phyloP scores from a whole-genome alignment of 2,888 invertebrate genomes.

The Lithophane ornitopus region DNA sequence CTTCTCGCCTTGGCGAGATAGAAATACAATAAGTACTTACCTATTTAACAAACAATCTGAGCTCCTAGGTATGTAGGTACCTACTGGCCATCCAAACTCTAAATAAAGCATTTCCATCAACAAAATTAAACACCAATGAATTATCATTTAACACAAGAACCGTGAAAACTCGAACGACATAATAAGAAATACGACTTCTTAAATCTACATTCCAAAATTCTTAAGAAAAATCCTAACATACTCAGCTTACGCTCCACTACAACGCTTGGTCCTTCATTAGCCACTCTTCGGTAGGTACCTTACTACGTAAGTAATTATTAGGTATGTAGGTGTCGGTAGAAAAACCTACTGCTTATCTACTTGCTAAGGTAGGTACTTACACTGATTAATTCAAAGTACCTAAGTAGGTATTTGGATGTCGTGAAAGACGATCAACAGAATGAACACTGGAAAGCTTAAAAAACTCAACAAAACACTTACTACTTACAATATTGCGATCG shows the following conservation, averaged over 20 bases:
- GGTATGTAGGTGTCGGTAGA: neutral
- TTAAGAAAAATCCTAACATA: conserved; percentile 44
- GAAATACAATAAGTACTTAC: neutral
- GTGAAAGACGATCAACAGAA: neutral
- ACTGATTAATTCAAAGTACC: too few relatives aligned
- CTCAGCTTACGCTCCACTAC: conserved; percentile 36
- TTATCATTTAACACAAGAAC: conserved; percentile 50
- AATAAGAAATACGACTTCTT: conserved; percentile 62
- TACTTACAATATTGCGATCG: neutral
- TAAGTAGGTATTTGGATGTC: too few relatives aligned
- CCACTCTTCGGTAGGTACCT: neutral
- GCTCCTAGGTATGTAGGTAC: neutral
- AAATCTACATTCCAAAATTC: conserved; percentile 66
- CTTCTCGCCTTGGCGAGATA: neutral
- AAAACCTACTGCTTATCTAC: too few relatives aligned
- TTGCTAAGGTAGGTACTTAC: neutral
- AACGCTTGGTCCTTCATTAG: neutral
- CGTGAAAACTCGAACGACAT: conserved; percentile 55
- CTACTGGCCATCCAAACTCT: neutral
- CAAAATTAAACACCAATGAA: conserved; percentile 41
- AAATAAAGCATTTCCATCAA: conserved; percentile 11
- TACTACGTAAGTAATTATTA: neutral
- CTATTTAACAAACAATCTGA: neutral
- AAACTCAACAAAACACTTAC: neutral
- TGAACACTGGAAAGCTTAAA: neutral